These are phyloP conservation scores for Megaustenia siamemsis DNA, from an alignment of 2,888 invertebrate genomes.

Conservation along the genomic window DNA sequence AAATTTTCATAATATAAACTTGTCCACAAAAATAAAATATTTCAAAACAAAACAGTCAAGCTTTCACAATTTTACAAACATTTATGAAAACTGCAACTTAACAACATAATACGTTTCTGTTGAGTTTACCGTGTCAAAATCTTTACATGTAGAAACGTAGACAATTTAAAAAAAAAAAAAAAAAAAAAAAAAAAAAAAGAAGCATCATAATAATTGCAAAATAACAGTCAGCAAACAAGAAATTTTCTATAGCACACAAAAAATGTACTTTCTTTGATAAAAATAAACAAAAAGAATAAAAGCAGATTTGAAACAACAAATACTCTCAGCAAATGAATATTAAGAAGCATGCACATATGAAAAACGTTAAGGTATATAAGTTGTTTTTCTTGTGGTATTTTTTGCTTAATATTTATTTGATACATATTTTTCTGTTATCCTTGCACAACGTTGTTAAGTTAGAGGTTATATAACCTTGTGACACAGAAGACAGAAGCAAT, in stretches of 20 bases:
- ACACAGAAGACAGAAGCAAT: background rate
- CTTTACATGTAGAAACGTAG: no score
- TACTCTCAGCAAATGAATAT: background rate
- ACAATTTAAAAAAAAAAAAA: no score
- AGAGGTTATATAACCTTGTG: background rate
- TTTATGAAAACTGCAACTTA: no score
- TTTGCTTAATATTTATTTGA: background rate
- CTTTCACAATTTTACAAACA: no score
- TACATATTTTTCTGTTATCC: background rate
- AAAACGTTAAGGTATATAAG: background rate
- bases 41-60: no score
- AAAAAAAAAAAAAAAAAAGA: no score
- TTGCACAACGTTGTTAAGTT: background rate
- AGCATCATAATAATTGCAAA: background rate
- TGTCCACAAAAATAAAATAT: no score
- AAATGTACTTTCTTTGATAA: background rate
- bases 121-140: no score
- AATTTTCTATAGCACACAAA: background rate
- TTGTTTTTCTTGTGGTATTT: background rate
- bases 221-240: background rate
- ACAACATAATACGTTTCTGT: no score
- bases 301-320: slow-evolving; percentile 8
- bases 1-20: no score
- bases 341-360: slow-evolving; percentile 8
- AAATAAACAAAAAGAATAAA: background rate